These are phyloP conservation scores for Drosophila murphyi DNA, from an alignment of 1,140 invertebrate genomes.

Conservation along the genomic window DNA sequence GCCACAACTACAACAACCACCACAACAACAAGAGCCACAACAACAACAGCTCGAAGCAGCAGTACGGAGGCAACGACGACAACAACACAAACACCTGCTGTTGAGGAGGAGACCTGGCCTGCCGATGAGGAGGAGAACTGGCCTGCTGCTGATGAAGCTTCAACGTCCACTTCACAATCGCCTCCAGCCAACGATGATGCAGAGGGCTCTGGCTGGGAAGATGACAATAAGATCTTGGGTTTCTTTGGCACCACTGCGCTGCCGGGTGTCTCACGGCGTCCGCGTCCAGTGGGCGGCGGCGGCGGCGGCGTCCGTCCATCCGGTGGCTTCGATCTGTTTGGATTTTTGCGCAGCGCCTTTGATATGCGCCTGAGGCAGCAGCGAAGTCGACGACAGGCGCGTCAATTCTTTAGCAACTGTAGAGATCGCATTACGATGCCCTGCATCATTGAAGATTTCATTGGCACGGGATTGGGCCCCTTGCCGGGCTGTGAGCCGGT, in stretches of 20 bases:
- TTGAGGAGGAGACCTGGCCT: constrained; percentile 17
- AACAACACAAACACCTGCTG: constrained; percentile 48
- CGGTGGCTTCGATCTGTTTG: constrained; percentile 73
- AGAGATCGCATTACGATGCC: constrained; percentile 90
- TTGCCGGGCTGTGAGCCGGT: constrained; percentile 85
- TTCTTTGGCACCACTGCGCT: constrained; percentile 57
- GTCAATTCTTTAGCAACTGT: constrained; percentile 86
- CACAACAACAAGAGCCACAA: constrained; percentile 38
- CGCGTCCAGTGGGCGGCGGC: constrained; percentile 54
- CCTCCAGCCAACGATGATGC: constrained; percentile 63
- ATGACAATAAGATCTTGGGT: constrained; percentile 50
- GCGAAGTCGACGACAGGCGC: constrained; percentile 56
- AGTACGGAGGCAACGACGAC: constrained; percentile 39
- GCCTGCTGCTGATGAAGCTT: constrained; percentile 19
- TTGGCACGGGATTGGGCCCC: constrained; percentile 86
- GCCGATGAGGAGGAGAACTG: constrained; percentile 27
- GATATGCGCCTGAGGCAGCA: constrained; percentile 40
- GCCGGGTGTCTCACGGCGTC: constrained; percentile 59
- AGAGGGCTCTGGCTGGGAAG: constrained; percentile 83
- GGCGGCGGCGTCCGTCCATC: background rate
- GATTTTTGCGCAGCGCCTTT: constrained; percentile 49
- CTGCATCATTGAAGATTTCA: constrained; percentile 92
- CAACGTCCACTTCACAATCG: constrained; percentile 33
- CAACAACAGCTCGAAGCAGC: constrained; percentile 21
- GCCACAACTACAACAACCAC: constrained; percentile 14